Conservation (phyloP, 2,797 vertebrate species). For the Telmatherina bonti region DNA sequence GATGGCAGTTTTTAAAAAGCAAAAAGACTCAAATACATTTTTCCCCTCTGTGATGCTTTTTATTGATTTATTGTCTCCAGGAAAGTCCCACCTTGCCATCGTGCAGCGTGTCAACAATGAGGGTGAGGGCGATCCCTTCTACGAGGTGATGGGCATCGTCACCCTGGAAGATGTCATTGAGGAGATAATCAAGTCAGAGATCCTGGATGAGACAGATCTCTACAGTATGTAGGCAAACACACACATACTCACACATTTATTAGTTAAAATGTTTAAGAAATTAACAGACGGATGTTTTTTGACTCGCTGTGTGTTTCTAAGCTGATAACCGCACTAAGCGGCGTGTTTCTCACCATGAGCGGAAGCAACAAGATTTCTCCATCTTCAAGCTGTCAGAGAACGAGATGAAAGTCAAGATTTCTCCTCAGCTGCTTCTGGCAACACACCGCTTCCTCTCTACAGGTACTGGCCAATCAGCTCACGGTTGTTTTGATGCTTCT, state of each 20-base stretch:
- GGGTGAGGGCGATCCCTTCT: slow-evolving; percentile 96
- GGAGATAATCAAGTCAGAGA: slow-evolving; percentile 98
- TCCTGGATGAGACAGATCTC: slow-evolving; percentile 96
- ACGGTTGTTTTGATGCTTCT: no score
- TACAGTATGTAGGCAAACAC: slow-evolving; percentile 84
- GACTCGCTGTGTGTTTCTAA: slow-evolving; percentile 49
- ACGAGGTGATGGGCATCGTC: slow-evolving; percentile 97
- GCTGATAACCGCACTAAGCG: slow-evolving; percentile 94
- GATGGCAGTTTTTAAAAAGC: no score
- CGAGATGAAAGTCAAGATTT: slow-evolving; percentile 93
- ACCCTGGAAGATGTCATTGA: slow-evolving; percentile 96
- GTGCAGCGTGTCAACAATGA: slow-evolving; percentile 97
- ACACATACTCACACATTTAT: background rate
- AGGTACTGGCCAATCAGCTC: slow-evolving; percentile 80
- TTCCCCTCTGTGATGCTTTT: background rate
- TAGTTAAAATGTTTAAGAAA: background rate
- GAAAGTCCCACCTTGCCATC: slow-evolving; percentile 96
- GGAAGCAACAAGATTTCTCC: slow-evolving; percentile 94
- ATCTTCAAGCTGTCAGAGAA: slow-evolving; percentile 93
- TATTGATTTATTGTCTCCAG: slow-evolving; percentile 66
- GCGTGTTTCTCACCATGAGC: slow-evolving; percentile 90
- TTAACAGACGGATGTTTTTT: background rate
- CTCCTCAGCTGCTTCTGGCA: slow-evolving; percentile 94
- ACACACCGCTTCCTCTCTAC: slow-evolving; percentile 96
- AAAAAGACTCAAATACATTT: background rate